A percentile compares a stretch with the other conserved stretches of the same genome.
These are phyloP conservation scores for Alcis repandata DNA, from an alignment of 2,888 invertebrate genomes.

Conservation along the genomic window DNA sequence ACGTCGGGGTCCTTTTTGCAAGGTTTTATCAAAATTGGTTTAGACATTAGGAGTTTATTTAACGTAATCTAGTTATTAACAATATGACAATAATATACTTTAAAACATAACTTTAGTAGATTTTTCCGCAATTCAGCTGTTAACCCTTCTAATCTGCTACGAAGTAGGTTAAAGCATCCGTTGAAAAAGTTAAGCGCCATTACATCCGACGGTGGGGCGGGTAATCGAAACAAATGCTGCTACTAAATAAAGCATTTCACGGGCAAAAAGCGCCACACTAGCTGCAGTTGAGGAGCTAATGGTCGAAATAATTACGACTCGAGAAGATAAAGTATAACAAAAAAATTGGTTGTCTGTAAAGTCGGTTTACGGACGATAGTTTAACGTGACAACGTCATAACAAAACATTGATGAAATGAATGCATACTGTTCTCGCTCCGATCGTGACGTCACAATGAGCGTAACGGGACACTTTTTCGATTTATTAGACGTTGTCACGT, in stretches of 20 bases:
- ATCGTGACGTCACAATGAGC: no score
- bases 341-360: no score
- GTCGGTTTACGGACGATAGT: no score
- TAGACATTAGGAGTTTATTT: no score
- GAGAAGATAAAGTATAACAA: not conserved
- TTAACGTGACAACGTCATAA: no score
- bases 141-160: not conserved
- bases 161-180: constrained; percentile 10
- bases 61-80: no score
- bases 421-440: no score
- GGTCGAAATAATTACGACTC: not conserved
- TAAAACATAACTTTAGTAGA: not conserved
- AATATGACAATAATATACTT: not conserved
- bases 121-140: not conserved
- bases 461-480: no score
- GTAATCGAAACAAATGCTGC: constrained; percentile 26
- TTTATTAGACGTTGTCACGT: no score
- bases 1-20: no score
- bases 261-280: constrained; percentile 23
- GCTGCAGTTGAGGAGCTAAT: constrained; percentile 8
- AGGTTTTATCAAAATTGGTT: no score
- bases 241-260: constrained; percentile 36
- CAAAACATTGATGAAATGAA: no score
- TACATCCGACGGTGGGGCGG: constrained; percentile 7
- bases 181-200: constrained; percentile 20